Evolutionary conservation across 1,140 invertebrate genomes (phyloP).

Genomic region (Sycobia sp.): DNA sequence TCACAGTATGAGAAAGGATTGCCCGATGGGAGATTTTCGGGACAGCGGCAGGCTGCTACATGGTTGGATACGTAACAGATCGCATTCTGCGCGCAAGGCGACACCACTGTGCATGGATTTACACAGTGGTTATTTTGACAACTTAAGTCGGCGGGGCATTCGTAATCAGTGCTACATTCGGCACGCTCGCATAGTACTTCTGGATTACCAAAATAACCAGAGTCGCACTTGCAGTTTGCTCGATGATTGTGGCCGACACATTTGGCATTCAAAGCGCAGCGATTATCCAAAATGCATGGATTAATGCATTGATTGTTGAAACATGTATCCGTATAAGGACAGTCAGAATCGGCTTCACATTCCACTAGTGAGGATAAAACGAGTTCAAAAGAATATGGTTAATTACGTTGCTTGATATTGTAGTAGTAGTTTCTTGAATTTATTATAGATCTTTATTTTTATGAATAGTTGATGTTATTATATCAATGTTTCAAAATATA

Average conservation of each 20-base stretch:
- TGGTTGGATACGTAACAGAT: slow-evolving; percentile 80
- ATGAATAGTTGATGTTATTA: no score
- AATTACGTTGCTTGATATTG: not conserved
- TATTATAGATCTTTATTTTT: no score
- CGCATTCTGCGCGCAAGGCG: slow-evolving; percentile 80
- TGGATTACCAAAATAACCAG: slow-evolving; percentile 77
- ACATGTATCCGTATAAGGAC: slow-evolving; percentile 76
- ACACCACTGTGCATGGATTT: slow-evolving; percentile 72
- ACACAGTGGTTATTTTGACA: slow-evolving; percentile 75
- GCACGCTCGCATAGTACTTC: slow-evolving; percentile 77
- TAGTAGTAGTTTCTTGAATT: no score
- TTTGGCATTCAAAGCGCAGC: slow-evolving; percentile 81
- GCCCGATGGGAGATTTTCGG: slow-evolving; percentile 73
- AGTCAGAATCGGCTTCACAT: slow-evolving; percentile 82
- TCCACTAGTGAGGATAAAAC: slow-evolving; percentile 66
- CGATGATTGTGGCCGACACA: slow-evolving; percentile 79
- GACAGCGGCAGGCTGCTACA: slow-evolving; percentile 75
- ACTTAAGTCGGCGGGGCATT: slow-evolving; percentile 73
- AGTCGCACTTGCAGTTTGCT: slow-evolving; percentile 75
- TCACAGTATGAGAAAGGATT: slow-evolving; percentile 81
- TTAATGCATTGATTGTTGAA: slow-evolving; percentile 81
- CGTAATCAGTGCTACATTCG: slow-evolving; percentile 78
- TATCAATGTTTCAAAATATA: not conserved
- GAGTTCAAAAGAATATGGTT: not conserved
- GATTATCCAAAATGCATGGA: slow-evolving; percentile 77